phyloP scores from a whole-genome alignment of 2,113 vertebrate species.

The Coturnix japonica region DNA sequence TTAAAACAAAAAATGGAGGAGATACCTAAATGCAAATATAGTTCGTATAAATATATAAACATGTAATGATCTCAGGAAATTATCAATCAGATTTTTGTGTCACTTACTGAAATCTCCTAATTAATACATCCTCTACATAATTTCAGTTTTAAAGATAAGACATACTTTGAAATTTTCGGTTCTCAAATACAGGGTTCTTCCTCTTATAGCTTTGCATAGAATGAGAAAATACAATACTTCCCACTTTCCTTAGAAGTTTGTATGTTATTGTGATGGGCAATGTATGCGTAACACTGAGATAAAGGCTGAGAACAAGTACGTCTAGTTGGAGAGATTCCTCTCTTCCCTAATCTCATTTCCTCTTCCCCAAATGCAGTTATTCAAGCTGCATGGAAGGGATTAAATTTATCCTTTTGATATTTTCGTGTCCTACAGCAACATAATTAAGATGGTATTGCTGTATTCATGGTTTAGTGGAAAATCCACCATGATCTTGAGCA shows the following conservation, averaged over 20 bases:
- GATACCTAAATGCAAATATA: accelerated
- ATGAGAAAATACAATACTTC: neutral
- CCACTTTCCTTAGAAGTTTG: neutral
- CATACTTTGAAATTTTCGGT: neutral
- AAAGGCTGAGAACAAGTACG: neutral
- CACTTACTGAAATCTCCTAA: neutral
- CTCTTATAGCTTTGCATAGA: neutral
- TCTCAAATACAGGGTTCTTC: neutral
- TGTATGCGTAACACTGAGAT: neutral
- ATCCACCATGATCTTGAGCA: conserved; percentile 39
- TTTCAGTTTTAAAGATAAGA: neutral
- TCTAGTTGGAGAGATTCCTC: neutral
- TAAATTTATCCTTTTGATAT: conserved; percentile 58
- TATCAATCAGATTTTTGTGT: neutral
- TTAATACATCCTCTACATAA: neutral
- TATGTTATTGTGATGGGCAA: neutral
- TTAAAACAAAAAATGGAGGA: neutral
- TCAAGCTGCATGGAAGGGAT: conserved; percentile 10
- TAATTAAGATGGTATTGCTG: conserved; percentile 46
- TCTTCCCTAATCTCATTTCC: conserved; percentile 30
- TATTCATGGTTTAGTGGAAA: conserved; percentile 37
- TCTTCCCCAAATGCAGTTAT: neutral
- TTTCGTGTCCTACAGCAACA: conserved; percentile 38
- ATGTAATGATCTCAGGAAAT: neutral
- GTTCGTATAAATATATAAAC: neutral